Evolutionary conservation across 2,888 invertebrate genomes (phyloP).

Genomic region (Dicroscelio sp.): DNA sequence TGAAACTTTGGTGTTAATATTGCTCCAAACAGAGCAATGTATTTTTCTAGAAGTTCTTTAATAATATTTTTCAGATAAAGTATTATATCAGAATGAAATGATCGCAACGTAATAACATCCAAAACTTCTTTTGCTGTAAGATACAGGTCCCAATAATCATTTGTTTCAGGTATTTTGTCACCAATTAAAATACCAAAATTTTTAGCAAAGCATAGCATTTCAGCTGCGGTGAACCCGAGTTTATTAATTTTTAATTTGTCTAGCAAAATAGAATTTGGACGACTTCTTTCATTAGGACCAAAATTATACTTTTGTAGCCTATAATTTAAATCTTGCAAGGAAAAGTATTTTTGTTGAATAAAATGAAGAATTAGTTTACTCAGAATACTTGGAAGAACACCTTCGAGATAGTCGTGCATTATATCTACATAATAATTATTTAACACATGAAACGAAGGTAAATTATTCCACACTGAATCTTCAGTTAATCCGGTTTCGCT

Average conservation of each 20-base stretch:
- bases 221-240: conserved; percentile 45
- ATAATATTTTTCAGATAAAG: conserved; percentile 12
- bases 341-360: conserved; percentile 33
- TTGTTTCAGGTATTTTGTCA: conserved; percentile 20
- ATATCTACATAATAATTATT: conserved; percentile 37
- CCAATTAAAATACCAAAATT: conserved; percentile 47
- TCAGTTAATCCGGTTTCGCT: conserved; percentile 45
- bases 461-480: conserved; percentile 35
- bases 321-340: conserved; percentile 30
- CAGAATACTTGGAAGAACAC: conserved; percentile 31
- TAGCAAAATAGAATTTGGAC: conserved; percentile 32
- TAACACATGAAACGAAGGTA: conserved; percentile 40
- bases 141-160: conserved; percentile 39
- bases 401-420: conserved; percentile 55
- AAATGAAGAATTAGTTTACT: conserved; percentile 43
- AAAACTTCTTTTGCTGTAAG: conserved; percentile 19
- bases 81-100: conserved; percentile 5
- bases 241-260: conserved; percentile 40
- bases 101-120: neutral
- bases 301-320: conserved; percentile 13
- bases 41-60: conserved; percentile 40
- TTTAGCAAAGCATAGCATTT: conserved; percentile 37
- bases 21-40: conserved; percentile 33
- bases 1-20: conserved; percentile 51
- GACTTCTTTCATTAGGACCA: conserved; percentile 26